Evolutionary conservation across 2,113 vertebrate genomes (phyloP).

Genomic region (Xenopus tropicalis): DNA sequence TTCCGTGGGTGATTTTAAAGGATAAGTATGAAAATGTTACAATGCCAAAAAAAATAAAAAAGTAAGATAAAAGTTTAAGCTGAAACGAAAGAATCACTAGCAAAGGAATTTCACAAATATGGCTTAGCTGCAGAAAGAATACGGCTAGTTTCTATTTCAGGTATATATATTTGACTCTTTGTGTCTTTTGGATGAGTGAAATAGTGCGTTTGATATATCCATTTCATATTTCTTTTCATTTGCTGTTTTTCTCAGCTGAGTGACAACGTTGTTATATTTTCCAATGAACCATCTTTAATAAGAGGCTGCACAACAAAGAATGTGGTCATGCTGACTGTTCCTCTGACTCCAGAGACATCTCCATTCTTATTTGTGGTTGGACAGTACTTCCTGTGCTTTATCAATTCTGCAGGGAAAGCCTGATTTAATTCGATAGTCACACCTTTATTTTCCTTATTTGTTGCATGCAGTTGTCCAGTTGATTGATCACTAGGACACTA

Average conservation of each 20-base stretch:
- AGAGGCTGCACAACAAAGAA: not conserved
- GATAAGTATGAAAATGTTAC: too few species aligned
- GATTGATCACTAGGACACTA: conserved; percentile 21
- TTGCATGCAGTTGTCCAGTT: conserved; percentile 1
- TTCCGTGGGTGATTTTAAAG: not conserved
- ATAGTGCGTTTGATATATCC: not conserved
- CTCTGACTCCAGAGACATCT: not conserved
- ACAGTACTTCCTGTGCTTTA: not conserved
- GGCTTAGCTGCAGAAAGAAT: not conserved
- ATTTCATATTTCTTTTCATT: not conserved
- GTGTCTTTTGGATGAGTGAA: not conserved
- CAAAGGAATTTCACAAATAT: not conserved
- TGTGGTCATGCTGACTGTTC: not conserved
- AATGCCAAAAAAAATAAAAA: not conserved
- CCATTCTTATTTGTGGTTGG: not conserved
- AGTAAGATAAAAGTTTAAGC: not conserved
- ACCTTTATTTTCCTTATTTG: not conserved
- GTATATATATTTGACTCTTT: not conserved
- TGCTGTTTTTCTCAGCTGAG: not conserved
- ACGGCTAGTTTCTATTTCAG: not conserved
- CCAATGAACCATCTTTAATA: not conserved
- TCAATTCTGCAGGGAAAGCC: not conserved
- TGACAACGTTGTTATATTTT: not conserved
- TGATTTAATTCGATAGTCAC: not conserved
- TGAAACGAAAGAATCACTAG: not conserved